phyloP scores from a whole-genome alignment of 1,140 invertebrate genomes.

The Coelopa frigida region DNA sequence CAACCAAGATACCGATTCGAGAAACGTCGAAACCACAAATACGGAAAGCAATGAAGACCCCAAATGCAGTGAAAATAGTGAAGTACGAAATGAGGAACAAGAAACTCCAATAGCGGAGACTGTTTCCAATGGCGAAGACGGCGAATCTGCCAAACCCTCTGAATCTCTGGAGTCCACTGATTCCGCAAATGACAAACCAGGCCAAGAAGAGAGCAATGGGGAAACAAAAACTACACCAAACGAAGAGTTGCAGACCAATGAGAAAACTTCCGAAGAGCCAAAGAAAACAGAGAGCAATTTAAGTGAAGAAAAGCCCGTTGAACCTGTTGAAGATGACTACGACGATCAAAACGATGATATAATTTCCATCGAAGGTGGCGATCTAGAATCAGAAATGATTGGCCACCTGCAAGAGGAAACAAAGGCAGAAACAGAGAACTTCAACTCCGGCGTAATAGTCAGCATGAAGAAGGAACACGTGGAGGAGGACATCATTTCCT shows the following conservation, averaged over 20 bases:
- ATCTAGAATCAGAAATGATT: slow-evolving; percentile 31
- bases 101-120: not conserved
- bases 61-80: not conserved
- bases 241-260: too few species aligned
- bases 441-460: slow-evolving; percentile 6
- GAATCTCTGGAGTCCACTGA: too few species aligned
- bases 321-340: slow-evolving; percentile 19
- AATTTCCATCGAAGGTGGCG: slow-evolving; percentile 37
- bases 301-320: not conserved
- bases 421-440: slow-evolving; percentile 1
- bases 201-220: too few species aligned
- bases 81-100: too few species aligned
- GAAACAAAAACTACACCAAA: too few species aligned
- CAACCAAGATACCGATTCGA: not conserved
- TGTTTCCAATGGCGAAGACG: not conserved
- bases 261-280: too few species aligned
- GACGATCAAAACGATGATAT: slow-evolving; percentile 42
- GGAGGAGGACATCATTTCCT: slow-evolving; percentile 35
- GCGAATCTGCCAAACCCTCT: too few species aligned
- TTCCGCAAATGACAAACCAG: too few species aligned
- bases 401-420: slow-evolving; percentile 27
- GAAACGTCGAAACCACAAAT: slow-evolving; percentile 1
- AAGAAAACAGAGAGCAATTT: too few species aligned
- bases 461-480: slow-evolving; percentile 23
- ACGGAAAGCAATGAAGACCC: slow-evolving; percentile 1